Percentiles rank a stretch among this genome's conserved stretches.
Evolutionary conservation across 1,140 invertebrate species (phyloP).

Genomic region (Philopotamus ludificatus): DNA sequence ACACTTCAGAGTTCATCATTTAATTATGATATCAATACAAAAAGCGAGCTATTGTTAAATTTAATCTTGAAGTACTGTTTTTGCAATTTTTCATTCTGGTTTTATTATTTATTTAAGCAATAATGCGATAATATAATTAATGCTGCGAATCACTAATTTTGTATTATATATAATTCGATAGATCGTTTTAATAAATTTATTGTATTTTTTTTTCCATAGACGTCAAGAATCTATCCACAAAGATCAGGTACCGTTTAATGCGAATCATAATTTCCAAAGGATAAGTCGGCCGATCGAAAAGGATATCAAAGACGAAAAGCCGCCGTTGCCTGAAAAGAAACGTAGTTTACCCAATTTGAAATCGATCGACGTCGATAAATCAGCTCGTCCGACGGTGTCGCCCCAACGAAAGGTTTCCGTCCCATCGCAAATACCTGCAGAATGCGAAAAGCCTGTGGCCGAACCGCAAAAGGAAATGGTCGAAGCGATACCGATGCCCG

Average conservation of each 20-base stretch:
- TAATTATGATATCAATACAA: too few species aligned
- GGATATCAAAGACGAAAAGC: conserved; percentile 2
- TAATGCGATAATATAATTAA: too few species aligned
- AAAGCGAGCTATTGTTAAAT: too few species aligned
- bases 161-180: too few species aligned
- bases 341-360: neutral
- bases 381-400: neutral
- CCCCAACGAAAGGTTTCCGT: neutral
- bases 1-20: too few species aligned
- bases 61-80: too few species aligned
- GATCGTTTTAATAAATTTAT: too few species aligned
- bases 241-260: neutral
- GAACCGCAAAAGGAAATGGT: neutral
- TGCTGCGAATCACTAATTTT: too few species aligned
- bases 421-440: neutral
- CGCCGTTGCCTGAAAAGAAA: conserved; percentile 20
- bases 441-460: neutral
- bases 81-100: too few species aligned
- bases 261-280: neutral
- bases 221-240: neutral
- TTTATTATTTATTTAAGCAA: too few species aligned
- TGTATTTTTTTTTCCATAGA: too few species aligned
- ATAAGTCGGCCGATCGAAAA: neutral
- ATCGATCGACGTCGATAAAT: neutral
- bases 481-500: neutral